Conservation (phyloP, 2,113 vertebrate genomes). For the Bothrops jararaca region DNA sequence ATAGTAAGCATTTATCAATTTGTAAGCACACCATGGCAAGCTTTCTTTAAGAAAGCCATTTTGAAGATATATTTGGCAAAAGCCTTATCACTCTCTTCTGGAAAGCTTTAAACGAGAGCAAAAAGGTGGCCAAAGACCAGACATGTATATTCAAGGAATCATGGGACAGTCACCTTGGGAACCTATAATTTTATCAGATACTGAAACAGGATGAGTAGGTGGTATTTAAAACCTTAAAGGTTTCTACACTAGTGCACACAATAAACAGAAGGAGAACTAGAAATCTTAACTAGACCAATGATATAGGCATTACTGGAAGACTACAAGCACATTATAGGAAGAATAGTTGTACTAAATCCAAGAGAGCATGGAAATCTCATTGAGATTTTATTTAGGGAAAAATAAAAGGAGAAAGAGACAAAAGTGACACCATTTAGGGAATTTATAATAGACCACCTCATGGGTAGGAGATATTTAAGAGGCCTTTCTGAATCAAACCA, state of each 20-base stretch:
- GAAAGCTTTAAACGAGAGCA: background rate
- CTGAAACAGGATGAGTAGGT: background rate
- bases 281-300: background rate
- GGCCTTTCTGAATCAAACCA: background rate
- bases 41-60: background rate
- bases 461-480: background rate
- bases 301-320: background rate
- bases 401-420: background rate
- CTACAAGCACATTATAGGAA: background rate
- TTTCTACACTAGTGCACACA: background rate
- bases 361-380: background rate
- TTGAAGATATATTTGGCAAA: background rate
- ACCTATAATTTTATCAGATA: background rate
- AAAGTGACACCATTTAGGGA: background rate
- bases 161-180: background rate
- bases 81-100: background rate
- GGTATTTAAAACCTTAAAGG: background rate
- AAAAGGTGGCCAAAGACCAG: background rate
- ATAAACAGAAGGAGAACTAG: background rate
- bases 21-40: background rate
- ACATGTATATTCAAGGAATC: background rate
- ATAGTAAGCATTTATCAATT: background rate
- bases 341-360: background rate
- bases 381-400: background rate
- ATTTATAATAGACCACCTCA: background rate